phyloP scores from a whole-genome alignment of 1,140 invertebrate genomes.

The Babylonia areolata region DNA sequence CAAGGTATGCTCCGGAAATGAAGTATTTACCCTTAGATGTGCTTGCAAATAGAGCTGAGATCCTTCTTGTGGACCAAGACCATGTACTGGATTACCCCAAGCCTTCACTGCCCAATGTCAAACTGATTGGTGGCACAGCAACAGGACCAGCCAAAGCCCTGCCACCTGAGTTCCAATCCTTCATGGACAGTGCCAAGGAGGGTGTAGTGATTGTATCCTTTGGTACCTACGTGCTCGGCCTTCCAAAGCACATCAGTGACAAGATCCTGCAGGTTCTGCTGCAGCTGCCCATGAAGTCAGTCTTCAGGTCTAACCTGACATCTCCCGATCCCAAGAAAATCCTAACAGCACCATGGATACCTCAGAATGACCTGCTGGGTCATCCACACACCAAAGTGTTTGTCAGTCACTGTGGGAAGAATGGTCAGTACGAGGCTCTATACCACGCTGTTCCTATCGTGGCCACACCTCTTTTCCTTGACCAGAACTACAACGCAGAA shows the following conservation, averaged over 20 bases:
- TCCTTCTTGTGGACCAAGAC: slow-evolving; percentile 48
- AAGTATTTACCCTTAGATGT: slow-evolving; percentile 18
- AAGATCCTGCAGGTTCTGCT: slow-evolving; percentile 44
- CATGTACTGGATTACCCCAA: slow-evolving; percentile 47
- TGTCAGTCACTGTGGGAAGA: slow-evolving; percentile 85
- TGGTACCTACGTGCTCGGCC: slow-evolving; percentile 42
- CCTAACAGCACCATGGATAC: slow-evolving; percentile 84
- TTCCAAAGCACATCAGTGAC: slow-evolving; percentile 31
- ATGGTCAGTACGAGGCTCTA: slow-evolving; percentile 85
- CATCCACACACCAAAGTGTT: slow-evolving; percentile 78
- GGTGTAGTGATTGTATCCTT: slow-evolving; percentile 54
- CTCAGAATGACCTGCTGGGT: slow-evolving; percentile 88
- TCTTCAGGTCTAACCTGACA: slow-evolving; percentile 28
- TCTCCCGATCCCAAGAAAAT: slow-evolving; percentile 80
- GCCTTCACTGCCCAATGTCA: slow-evolving; percentile 50
- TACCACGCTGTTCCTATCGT: slow-evolving; percentile 85
- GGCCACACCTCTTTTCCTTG: slow-evolving; percentile 83
- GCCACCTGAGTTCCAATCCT: slow-evolving; percentile 23
- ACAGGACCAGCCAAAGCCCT: slow-evolving; percentile 33
- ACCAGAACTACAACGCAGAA: slow-evolving; percentile 79
- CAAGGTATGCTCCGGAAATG: slow-evolving; percentile 35
- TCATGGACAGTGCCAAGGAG: slow-evolving; percentile 44
- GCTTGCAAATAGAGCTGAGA: slow-evolving; percentile 28
- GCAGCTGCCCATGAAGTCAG: slow-evolving; percentile 28
- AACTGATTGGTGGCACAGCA: slow-evolving; percentile 45